phyloP scores from a whole-genome alignment of 1,140 invertebrate genomes.

The Drosophila kohkoa region DNA sequence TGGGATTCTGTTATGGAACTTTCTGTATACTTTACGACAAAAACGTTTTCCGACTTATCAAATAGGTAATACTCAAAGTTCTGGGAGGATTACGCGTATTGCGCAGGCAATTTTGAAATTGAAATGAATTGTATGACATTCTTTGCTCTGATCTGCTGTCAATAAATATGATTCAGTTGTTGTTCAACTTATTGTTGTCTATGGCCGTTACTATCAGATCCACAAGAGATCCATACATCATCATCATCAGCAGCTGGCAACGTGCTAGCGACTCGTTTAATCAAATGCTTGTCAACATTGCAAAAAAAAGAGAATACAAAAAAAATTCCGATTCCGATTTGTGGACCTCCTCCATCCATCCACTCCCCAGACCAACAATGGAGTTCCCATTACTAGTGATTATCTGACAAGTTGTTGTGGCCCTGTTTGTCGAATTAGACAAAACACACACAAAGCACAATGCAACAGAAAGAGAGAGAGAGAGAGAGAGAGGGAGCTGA shows the following conservation, averaged over 20 bases:
- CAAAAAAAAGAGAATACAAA: conserved; percentile 17
- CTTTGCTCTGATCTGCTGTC: not conserved
- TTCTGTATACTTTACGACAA: conserved; percentile 16
- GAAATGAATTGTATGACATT: not conserved
- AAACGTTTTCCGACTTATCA: conserved; percentile 34
- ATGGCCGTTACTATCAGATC: conserved; percentile 27
- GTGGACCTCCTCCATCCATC: conserved; percentile 5
- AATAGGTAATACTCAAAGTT: not conserved
- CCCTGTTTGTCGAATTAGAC: conserved; percentile 67
- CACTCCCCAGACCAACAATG: conserved; percentile 26
- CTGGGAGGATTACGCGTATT: conserved; percentile 9
- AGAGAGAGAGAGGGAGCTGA: not conserved
- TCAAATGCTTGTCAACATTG: conserved; percentile 75
- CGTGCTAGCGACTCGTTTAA: conserved; percentile 60
- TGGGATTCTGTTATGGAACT: conserved; percentile 34
- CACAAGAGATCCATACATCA: conserved; percentile 38
- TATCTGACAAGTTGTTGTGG: conserved; percentile 51
- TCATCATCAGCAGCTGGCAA: conserved; percentile 33
- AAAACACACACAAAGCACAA: conserved; percentile 34
- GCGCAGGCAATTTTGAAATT: conserved; percentile 18
- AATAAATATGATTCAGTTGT: conserved; percentile 30
- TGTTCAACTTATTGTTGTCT: conserved; percentile 17
- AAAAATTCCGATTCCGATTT: conserved; percentile 11
- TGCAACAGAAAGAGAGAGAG: conserved; percentile 27
- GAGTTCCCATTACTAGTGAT: conserved; percentile 52